Evolutionary conservation across 2,888 invertebrate genomes (phyloP).

Genomic region (Drosophila fungiperda): DNA sequence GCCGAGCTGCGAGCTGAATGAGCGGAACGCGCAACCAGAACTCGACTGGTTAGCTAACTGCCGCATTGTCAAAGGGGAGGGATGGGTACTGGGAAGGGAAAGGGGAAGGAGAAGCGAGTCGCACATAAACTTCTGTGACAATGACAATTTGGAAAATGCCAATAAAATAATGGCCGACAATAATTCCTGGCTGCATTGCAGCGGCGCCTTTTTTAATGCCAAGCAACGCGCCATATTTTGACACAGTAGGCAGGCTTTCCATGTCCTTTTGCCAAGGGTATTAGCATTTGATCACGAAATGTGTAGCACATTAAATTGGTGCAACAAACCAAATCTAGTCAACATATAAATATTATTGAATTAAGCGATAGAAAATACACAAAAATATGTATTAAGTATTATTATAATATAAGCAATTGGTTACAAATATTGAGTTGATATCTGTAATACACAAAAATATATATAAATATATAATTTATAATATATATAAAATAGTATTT

Average conservation of each 20-base stretch:
- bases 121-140: slow-evolving; percentile 49
- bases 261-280: slow-evolving; percentile 2
- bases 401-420: neutral
- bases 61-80: neutral
- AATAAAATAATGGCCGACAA: slow-evolving; percentile 81
- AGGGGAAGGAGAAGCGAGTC: slow-evolving; percentile 1
- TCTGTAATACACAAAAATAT: neutral
- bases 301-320: neutral
- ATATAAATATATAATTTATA: neutral
- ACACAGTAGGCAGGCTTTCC: slow-evolving; percentile 19
- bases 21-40: slow-evolving; percentile 9
- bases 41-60: slow-evolving; percentile 21
- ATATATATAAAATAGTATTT: too few species aligned
- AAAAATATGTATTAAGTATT: neutral
- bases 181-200: slow-evolving; percentile 47
- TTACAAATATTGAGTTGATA: neutral
- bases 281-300: neutral
- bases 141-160: slow-evolving; percentile 66
- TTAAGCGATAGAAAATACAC: neutral
- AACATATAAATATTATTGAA: neutral
- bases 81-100: neutral
- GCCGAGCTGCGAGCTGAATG: slow-evolving; percentile 5
- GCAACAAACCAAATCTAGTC: neutral
- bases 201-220: slow-evolving; percentile 29
- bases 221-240: slow-evolving; percentile 44